Conservation (phyloP, 2,888 invertebrate genomes). For the Drosophila kuntzei region DNA sequence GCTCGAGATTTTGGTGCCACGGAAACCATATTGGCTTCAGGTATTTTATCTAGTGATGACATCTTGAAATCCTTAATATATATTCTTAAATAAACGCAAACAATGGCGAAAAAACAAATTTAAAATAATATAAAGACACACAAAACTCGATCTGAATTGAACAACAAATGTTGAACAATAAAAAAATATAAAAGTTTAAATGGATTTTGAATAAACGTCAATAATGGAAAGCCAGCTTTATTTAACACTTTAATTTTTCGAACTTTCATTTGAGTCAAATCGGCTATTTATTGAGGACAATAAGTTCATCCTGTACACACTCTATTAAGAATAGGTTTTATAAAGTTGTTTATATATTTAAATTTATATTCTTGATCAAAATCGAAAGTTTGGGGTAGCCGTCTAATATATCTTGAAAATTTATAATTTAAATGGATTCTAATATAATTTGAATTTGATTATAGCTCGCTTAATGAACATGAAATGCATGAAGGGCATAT, state of each 20-base stretch:
- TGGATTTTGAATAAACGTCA: neutral
- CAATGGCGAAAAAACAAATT: neutral
- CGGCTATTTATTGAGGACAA: too few relatives aligned
- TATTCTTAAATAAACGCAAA: neutral
- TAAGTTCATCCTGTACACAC: too few relatives aligned
- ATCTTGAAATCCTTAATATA: slow-evolving; percentile 5
- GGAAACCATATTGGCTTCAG: slow-evolving; percentile 38
- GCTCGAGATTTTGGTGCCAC: slow-evolving; percentile 37
- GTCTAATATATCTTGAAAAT: too few relatives aligned
- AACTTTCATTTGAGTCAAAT: too few relatives aligned
- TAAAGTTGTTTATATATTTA: too few relatives aligned
- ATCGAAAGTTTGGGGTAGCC: too few relatives aligned
- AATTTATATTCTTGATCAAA: too few relatives aligned
- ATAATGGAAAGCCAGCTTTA: neutral
- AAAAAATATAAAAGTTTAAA: neutral
- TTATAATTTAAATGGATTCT: too few relatives aligned
- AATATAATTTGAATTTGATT: too few relatives aligned
- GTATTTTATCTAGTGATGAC: slow-evolving; percentile 30
- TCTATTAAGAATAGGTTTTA: too few relatives aligned
- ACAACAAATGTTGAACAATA: slow-evolving; percentile 5
- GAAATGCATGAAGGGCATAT: too few relatives aligned
- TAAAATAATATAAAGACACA: neutral
- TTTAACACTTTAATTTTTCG: neutral
- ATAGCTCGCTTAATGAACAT: too few relatives aligned
- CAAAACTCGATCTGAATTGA: neutral